phyloP scores from a whole-genome alignment of 2,113 vertebrate genomes.

The Anarhynchus alexandrinus region DNA sequence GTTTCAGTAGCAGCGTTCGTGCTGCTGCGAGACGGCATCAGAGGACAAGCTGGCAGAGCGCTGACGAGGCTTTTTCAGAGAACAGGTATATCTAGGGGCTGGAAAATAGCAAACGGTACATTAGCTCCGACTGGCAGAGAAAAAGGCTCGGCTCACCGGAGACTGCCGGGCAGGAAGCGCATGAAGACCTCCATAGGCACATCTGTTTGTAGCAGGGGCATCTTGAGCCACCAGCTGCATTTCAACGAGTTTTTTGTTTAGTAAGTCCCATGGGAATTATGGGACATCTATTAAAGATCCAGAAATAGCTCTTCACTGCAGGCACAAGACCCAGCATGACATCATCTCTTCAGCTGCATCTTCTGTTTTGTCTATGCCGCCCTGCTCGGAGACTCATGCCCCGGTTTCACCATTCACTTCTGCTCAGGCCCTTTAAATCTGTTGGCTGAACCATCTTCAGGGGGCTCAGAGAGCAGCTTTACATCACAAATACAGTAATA shows the following conservation, averaged over 20 bases:
- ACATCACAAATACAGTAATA: background rate
- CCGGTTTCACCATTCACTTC: background rate
- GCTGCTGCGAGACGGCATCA: background rate
- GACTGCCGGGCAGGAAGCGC: background rate
- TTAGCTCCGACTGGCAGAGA: background rate
- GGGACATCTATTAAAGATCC: conserved; percentile 73
- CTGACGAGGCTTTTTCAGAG: background rate
- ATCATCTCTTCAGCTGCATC: conserved; percentile 47
- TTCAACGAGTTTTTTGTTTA: conserved; percentile 60
- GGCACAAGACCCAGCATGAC: conserved; percentile 66
- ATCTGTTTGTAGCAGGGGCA: conserved; percentile 18
- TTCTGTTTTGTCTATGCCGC: conserved; percentile 30
- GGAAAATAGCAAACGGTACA: background rate
- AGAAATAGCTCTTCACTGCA: conserved; percentile 76
- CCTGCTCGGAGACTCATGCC: background rate
- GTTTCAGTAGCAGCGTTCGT: background rate
- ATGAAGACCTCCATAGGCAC: background rate
- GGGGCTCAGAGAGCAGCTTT: background rate
- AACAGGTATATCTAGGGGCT: background rate
- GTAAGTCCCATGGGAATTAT: conserved; percentile 59
- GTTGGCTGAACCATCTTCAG: background rate
- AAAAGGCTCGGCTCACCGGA: rapidly evolving
- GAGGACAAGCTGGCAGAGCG: background rate
- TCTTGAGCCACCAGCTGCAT: background rate
- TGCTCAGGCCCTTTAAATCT: background rate